Evolutionary conservation across 53 echinoderm and acorn worm genomes (phyloP).

Genomic region (Patiria pectinifera): DNA sequence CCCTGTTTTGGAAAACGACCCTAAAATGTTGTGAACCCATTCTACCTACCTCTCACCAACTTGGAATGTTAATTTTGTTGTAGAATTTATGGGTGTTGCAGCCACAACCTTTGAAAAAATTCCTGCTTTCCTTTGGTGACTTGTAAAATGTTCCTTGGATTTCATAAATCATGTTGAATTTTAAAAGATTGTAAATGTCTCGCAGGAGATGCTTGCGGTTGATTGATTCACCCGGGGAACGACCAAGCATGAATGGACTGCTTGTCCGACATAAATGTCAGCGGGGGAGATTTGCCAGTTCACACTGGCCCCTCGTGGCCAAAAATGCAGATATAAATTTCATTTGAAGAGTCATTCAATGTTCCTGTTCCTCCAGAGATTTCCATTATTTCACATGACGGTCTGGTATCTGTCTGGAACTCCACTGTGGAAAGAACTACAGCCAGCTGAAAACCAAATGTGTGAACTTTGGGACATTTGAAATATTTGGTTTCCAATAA

Average conservation of each 20-base stretch:
- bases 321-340: not conserved
- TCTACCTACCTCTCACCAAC: not conserved
- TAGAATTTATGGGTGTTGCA: not conserved
- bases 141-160: not conserved
- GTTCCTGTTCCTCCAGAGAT: not conserved
- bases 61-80: not conserved
- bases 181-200: not conserved
- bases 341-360: not conserved
- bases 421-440: not conserved
- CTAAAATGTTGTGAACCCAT: too few relatives aligned
- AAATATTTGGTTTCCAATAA: slow-evolving; percentile 41
- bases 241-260: slow-evolving; percentile 13
- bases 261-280: not conserved
- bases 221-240: slow-evolving; percentile 17
- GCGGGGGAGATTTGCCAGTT: not conserved
- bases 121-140: too few relatives aligned
- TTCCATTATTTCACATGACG: not conserved
- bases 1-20: too few relatives aligned
- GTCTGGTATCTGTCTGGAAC: not conserved
- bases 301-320: not conserved
- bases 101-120: not conserved
- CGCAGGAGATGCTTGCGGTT: not conserved
- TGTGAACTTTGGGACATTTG: not conserved
- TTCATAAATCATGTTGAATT: not conserved
- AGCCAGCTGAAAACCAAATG: not conserved